A percentile compares a stretch with the other conserved stretches of the same genome.
phyloP scores from a whole-genome alignment of 2,113 vertebrate genomes.

The Petroica traversi region DNA sequence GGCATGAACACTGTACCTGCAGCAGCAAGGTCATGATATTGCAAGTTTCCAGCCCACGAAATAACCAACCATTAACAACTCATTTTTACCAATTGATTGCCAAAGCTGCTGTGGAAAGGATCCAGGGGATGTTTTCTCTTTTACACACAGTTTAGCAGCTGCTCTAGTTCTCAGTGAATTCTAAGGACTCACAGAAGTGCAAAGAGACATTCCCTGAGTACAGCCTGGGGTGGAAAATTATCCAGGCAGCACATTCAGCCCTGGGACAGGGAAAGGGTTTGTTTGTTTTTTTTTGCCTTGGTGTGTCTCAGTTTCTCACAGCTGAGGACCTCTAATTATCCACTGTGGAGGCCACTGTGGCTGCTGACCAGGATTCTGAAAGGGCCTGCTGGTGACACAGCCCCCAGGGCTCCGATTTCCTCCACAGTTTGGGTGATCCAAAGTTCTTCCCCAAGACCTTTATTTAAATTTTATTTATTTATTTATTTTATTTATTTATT shows the following conservation, averaged over 20 bases:
- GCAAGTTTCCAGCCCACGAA: slow-evolving; percentile 18
- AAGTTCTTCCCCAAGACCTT: too few relatives aligned
- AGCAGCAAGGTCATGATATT: slow-evolving; percentile 48
- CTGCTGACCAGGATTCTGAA: too few relatives aligned
- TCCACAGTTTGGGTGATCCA: too few relatives aligned
- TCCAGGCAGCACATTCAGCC: fast-evolving
- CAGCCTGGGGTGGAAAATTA: not conserved
- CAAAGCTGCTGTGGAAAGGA: not conserved
- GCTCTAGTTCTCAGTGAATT: not conserved
- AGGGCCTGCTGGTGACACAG: too few relatives aligned
- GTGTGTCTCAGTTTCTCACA: not conserved
- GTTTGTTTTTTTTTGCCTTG: not conserved
- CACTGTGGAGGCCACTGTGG: too few relatives aligned
- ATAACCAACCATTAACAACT: not conserved
- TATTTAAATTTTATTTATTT: too few relatives aligned
- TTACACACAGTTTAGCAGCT: not conserved
- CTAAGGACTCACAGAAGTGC: not conserved
- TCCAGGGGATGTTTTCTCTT: not conserved
- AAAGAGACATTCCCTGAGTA: not conserved
- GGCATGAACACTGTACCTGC: slow-evolving; percentile 48
- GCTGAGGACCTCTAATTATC: too few relatives aligned
- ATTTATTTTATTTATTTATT: too few relatives aligned
- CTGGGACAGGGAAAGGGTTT: not conserved
- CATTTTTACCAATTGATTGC: slow-evolving; percentile 40
- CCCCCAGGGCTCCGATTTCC: too few relatives aligned